Base-by-base conservation (phyloP, 2,888 invertebrate species). In the Branchellion lobata region DNA sequence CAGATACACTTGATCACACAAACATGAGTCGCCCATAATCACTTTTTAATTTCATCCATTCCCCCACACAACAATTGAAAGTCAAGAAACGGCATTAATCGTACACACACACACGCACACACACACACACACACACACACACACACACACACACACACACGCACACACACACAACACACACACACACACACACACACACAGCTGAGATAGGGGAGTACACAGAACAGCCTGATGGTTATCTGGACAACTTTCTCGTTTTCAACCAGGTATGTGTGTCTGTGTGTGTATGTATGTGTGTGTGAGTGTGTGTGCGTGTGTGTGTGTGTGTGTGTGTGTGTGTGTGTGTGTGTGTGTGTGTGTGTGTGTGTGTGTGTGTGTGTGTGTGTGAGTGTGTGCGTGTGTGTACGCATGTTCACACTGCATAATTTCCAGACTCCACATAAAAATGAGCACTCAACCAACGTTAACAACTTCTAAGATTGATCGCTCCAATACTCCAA, bases 221-320 rank as follows among this genome's bases (percentile, higher is more conserved):
- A 24, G 24, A 57, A 57, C 61, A 57, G 61, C 61, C 61, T 57
- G 61, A 57, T 18, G 24, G 24, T 18, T 57, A 57, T 57, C 61
- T 57, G 61, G 61, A 57, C 61, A 57, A 57, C 61, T 57, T 57
- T n/a, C 61, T 57, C 21, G 61, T 57, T 5, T 57, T 57, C 24
- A 57, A 57, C 24, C 61, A 57, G 61, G 61, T 57, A 14, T 40
- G 40, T 40, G 40, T 40, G 5, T 40, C 8, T 40, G 40, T 40
- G 40, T 40, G 40, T 40, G 40, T 40, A 14, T 40, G 40, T 40
- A 14, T 57, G n/a, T 57, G 21, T 57, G 61, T 24, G 21, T 57
- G 61, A 14, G 61, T 57, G 61, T 57, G 61, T 57, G 21, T 18
- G n/a, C 5, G 21, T 57, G n/a, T 57, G 21, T 57, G 61, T 24